Evolutionary conservation across 2,797 vertebrate species (phyloP).

Genomic region (Danio aesculapii): DNA sequence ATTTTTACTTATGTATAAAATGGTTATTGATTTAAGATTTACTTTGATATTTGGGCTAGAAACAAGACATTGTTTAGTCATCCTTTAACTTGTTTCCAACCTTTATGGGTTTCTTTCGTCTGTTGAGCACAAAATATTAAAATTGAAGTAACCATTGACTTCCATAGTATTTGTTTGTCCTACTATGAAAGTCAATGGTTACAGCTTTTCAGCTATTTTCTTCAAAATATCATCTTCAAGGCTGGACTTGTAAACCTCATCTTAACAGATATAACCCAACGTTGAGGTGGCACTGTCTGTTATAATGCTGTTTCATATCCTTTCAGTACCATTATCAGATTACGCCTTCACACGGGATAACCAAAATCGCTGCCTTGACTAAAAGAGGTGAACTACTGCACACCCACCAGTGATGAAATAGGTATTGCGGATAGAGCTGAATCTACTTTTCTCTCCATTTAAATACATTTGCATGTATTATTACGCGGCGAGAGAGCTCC

Average conservation of each 20-base stretch:
- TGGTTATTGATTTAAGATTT: no score
- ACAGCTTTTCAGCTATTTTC: no score
- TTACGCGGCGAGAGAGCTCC: slow-evolving; percentile 5
- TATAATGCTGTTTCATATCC: slow-evolving; percentile 10
- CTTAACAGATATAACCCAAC: slow-evolving; percentile 8
- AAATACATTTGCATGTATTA: slow-evolving; percentile 22
- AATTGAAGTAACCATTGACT: no score
- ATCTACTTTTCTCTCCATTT: slow-evolving; percentile 27
- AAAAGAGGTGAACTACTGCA: slow-evolving; percentile 5
- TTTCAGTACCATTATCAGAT: slow-evolving; percentile 20
- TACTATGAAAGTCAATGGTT: no score
- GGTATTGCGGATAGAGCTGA: slow-evolving; percentile 1
- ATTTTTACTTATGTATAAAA: no score
- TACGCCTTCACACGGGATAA: slow-evolving; percentile 10
- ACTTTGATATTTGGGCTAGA: no score
- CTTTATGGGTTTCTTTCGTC: no score
- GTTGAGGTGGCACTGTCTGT: not conserved
- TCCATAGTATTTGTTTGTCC: no score
- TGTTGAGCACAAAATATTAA: no score
- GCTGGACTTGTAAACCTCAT: slow-evolving; percentile 24
- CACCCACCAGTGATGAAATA: slow-evolving; percentile 26
- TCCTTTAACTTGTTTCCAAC: no score
- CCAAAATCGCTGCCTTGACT: not conserved
- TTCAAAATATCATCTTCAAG: not conserved
- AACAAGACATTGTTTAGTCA: no score